Conservation (phyloP, 2,888 invertebrate genomes). For the Drosophila subquinaria region DNA sequence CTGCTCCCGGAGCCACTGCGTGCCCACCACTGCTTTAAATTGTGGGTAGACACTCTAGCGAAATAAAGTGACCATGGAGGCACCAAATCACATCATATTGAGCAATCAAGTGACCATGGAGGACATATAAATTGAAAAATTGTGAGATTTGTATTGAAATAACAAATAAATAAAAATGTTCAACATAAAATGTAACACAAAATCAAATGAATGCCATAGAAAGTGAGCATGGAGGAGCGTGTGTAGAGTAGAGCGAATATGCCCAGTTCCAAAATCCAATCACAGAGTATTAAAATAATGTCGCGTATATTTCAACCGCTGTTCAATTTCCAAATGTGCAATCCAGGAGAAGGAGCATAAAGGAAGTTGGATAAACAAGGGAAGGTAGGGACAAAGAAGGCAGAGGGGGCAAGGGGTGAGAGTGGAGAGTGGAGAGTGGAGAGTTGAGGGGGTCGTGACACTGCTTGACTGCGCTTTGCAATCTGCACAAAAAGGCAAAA, state of each 20-base stretch:
- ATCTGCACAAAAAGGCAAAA: conserved; percentile 56
- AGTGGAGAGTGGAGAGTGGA: not conserved
- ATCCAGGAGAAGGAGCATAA: not conserved
- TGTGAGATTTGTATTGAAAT: not conserved
- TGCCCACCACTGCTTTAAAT: too few relatives aligned
- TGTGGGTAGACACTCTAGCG: too few relatives aligned
- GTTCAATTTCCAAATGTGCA: conserved; percentile 67
- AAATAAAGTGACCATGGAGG: not conserved
- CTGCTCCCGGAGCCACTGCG: too few relatives aligned
- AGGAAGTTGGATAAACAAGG: too few relatives aligned
- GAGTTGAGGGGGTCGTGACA: conserved; percentile 13
- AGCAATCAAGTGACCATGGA: not conserved
- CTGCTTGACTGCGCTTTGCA: conserved; percentile 76
- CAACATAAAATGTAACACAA: not conserved
- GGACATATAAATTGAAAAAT: not conserved
- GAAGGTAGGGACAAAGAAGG: too few relatives aligned
- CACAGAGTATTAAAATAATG: conserved; percentile 45
- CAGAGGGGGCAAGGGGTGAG: not conserved
- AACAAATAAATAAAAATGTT: not conserved
- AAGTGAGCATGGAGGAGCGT: too few relatives aligned
- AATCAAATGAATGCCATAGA: not conserved
- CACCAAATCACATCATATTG: not conserved
- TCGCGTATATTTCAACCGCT: conserved; percentile 43
- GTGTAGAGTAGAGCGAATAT: too few relatives aligned
- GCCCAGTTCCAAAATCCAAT: too few relatives aligned